A percentile compares a stretch with the other conserved stretches of the same genome.
Conservation (phyloP, 2,113 vertebrate genomes). For the Hyla sarda region DNA sequence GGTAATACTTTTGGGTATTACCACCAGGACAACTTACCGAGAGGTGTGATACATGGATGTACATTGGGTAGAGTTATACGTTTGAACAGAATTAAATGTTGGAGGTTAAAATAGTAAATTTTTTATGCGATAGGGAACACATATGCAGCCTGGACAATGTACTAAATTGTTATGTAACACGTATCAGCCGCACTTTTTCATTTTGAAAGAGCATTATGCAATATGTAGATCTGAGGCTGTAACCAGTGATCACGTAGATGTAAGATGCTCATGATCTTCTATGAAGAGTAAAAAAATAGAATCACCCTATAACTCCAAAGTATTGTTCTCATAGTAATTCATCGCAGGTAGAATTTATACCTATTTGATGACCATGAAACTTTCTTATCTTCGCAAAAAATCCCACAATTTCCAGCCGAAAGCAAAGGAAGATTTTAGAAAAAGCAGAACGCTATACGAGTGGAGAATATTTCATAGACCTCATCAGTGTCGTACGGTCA, state of each 20-base stretch:
- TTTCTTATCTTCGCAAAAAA: not conserved
- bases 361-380: not conserved
- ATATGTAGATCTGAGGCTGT: not conserved
- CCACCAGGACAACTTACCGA: too few relatives aligned
- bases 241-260: not conserved
- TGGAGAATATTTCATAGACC: not conserved
- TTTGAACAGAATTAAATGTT: not conserved
- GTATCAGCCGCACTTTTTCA: not conserved
- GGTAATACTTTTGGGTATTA: too few relatives aligned
- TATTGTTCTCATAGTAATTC: not conserved
- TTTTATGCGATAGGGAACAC: not conserved
- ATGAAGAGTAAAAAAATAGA: not conserved
- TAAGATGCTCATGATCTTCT: too few relatives aligned
- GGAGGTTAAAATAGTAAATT: not conserved
- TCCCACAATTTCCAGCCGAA: too few relatives aligned
- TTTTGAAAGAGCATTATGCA: slow-evolving; percentile 22
- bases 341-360: not conserved
- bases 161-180: not conserved
- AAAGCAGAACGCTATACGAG: too few relatives aligned
- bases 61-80: too few relatives aligned
- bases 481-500: not conserved
- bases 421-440: too few relatives aligned
- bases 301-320: not conserved
- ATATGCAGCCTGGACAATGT: not conserved
- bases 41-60: too few relatives aligned